Percentiles rank a stretch among this genome's conserved stretches.
phyloP scores from a whole-genome alignment of 2,797 vertebrate genomes.

The Champsocephalus esox region DNA sequence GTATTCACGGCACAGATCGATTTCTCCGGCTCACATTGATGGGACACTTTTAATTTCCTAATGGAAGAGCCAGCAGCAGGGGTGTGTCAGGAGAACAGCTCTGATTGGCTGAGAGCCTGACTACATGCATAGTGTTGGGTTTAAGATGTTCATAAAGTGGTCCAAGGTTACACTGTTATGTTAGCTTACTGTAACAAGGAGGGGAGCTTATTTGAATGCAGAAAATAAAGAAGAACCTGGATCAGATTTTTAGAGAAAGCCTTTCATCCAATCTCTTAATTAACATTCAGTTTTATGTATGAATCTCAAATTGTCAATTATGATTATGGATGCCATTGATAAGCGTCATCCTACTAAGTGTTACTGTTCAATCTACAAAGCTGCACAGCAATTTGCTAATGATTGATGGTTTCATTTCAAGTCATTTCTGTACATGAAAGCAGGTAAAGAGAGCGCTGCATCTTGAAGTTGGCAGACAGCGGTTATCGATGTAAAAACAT shows the following conservation, averaged over 20 bases:
- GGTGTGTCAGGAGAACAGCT: slow-evolving; percentile 16
- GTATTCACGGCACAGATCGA: slow-evolving; percentile 64
- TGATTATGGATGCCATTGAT: slow-evolving; percentile 37
- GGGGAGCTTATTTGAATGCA: background rate
- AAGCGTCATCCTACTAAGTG: slow-evolving; percentile 35
- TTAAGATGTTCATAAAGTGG: slow-evolving; percentile 2
- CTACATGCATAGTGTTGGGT: slow-evolving; percentile 2
- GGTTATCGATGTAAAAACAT: slow-evolving; percentile 60
- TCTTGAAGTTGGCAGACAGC: slow-evolving; percentile 26
- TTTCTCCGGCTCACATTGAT: slow-evolving; percentile 63
- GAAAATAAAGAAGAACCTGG: background rate
- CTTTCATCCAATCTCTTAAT: slow-evolving; percentile 22
- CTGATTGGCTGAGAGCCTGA: slow-evolving; percentile 23
- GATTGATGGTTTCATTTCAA: slow-evolving; percentile 68
- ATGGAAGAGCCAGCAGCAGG: slow-evolving; percentile 65
- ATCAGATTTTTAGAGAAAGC: slow-evolving; percentile 9
- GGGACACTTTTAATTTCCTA: slow-evolving; percentile 80
- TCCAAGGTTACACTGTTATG: slow-evolving; percentile 32
- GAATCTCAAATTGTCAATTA: slow-evolving; percentile 35
- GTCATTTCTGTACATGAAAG: slow-evolving; percentile 59
- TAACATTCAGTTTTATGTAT: slow-evolving; percentile 30
- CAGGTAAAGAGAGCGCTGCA: slow-evolving; percentile 11
- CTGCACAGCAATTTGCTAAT: slow-evolving; percentile 32
- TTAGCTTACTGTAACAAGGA: slow-evolving; percentile 2
- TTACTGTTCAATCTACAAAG: slow-evolving; percentile 54